Evolutionary conservation across 2,113 vertebrate genomes (phyloP), one percentile per base, ranked within the genome.

Genomic region (Silurus meridionalis): DNA sequence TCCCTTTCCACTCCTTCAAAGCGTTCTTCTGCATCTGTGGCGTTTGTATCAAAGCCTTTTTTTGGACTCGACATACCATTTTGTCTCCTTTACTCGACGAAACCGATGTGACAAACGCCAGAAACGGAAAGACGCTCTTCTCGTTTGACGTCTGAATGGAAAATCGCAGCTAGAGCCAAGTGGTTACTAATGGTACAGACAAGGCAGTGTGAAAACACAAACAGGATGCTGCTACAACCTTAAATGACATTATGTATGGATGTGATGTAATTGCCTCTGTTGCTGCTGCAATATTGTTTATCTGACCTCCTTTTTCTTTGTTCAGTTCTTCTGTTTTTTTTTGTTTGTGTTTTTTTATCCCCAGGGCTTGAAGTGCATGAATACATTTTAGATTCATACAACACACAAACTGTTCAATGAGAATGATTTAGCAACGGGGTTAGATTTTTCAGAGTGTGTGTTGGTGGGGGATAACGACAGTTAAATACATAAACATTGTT

Each of bases 191-290:
- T 13, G 60, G 13, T 28, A 55, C 75, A 85, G 58, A 75, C 75
- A 69, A 79, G 57, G 75, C 83, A 57, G 80, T 5, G 7, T 77
- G 55, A 86, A 85, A 87, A 90, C 83, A 86, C 74, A 87, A 89
- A 90, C 89, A 90, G 89, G 89, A 90, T 89, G 86, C 69, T 25
- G 71, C 13, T 17, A 63, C 87, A 86, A 87, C 87, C 83, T 89
- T 87, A 87, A 87, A 87, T 87, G 84, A 89, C 89, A 89, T 90
- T 87, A 87, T 86, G 83, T 87, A 89, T 87, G 81, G 84, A 87
- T 50, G 81, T 90, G 89, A 90, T 90, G 89, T 90, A 90, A 90
- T 85, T 81, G 84, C 75, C 85, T 84, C 23, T 83, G 80, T 58
- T 80, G 71, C 21, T 55, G 66, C 87, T 83, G 83, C 83, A 90